A percentile compares a stretch with the other conserved stretches of the same genome.
Conservation (phyloP, 2,113 vertebrate genomes). For the Lipotes vexillifer region DNA sequence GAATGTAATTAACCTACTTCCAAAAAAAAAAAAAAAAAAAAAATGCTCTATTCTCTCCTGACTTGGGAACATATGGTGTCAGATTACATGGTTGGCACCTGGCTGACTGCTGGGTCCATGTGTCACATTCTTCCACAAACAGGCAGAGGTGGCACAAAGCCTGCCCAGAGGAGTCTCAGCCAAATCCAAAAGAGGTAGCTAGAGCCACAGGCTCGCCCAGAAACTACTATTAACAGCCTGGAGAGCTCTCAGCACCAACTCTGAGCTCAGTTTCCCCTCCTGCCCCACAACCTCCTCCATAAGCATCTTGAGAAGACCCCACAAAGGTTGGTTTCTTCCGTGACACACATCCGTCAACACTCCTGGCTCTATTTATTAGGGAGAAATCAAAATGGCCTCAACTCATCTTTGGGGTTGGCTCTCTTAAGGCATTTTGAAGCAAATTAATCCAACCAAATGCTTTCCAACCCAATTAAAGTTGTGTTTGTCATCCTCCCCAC, state of each 20-base stretch:
- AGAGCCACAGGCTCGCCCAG: conserved; percentile 42
- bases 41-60: conserved; percentile 47
- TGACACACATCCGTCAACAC: background rate
- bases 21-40: conserved; percentile 7
- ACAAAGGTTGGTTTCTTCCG: background rate
- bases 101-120: conserved; percentile 74
- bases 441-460: conserved; percentile 15
- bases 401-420: background rate
- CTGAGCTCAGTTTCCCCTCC: background rate
- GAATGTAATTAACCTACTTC: conserved; percentile 81
- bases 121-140: conserved; percentile 76
- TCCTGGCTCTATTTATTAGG: background rate
- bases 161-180: conserved; percentile 65
- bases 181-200: conserved; percentile 75
- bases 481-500: background rate
- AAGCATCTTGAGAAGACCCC: background rate
- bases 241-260: background rate
- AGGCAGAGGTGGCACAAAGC: conserved; percentile 71
- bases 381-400: conserved; percentile 16
- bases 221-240: conserved; percentile 42
- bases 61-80: conserved; percentile 54
- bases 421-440: background rate
- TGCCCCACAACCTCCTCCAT: background rate
- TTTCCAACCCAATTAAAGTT: conserved; percentile 23
- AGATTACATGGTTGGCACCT: conserved; percentile 73